Evolutionary conservation across 2,888 invertebrate genomes (phyloP).

Genomic region (Drosophila anomelani): DNA sequence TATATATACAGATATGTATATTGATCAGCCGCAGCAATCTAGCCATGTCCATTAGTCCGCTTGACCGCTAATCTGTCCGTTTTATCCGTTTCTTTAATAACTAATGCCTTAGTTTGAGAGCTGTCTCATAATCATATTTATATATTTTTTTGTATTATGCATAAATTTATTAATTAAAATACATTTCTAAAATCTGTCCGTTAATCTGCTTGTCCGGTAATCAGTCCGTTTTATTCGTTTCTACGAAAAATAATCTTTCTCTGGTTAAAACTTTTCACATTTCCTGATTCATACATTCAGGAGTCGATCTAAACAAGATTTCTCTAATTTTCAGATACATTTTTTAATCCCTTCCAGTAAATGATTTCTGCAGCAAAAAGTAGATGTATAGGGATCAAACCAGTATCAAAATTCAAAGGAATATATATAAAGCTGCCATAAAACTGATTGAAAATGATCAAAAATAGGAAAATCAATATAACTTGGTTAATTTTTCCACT

Average conservation of each 20-base stretch:
- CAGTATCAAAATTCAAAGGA: neutral
- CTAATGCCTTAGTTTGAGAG: neutral
- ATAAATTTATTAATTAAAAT: too few species aligned
- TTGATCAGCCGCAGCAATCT: neutral
- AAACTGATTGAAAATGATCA: neutral
- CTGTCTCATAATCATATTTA: neutral
- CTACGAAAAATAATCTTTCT: too few species aligned
- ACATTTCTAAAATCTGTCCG: too few species aligned
- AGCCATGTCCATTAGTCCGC: neutral
- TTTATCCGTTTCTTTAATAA: neutral
- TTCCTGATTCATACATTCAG: too few species aligned
- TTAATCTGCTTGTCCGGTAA: neutral
- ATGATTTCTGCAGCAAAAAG: neutral
- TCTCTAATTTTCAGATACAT: too few species aligned
- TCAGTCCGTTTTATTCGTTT: too few species aligned
- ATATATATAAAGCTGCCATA: neutral
- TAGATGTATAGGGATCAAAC: neutral
- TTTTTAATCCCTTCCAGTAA: too few species aligned
- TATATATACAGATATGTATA: neutral
- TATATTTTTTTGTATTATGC: neutral
- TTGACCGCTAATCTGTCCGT: neutral
- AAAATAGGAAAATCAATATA: neutral
- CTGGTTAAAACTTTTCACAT: too few species aligned
- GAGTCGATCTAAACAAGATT: too few species aligned
- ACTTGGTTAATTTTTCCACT: neutral